Percentiles rank a stretch among this genome's conserved stretches.
Evolutionary conservation across 2,113 vertebrate species (phyloP).

Genomic region (Anguilla rostrata): DNA sequence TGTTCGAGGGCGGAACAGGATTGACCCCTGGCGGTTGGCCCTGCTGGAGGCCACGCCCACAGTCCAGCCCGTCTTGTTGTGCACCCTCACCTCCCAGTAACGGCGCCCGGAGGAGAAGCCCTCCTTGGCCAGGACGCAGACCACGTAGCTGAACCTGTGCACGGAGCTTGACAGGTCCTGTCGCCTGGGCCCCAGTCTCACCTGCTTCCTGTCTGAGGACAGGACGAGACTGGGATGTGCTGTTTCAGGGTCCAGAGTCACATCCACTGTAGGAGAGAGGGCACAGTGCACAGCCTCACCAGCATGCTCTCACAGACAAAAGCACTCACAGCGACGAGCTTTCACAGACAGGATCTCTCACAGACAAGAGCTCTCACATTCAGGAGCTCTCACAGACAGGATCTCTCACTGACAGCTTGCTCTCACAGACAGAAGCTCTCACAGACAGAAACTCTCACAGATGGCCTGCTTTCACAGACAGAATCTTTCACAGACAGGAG

Average conservation of each 20-base stretch:
- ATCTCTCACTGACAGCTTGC: no score
- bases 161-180: not conserved
- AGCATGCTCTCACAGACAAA: not conserved
- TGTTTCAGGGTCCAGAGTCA: constrained; percentile 17
- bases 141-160: not conserved
- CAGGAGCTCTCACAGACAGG: no score
- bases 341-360: no score
- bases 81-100: constrained; percentile 30
- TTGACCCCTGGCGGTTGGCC: not conserved
- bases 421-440: no score
- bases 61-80: constrained; percentile 9
- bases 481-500: no score
- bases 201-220: not conserved
- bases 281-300: not conserved
- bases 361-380: no score
- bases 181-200: not conserved
- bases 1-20: not conserved
- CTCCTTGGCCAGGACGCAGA: constrained; percentile 20
- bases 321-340: no score
- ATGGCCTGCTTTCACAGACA: no score
- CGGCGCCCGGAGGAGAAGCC: constrained; percentile 16
- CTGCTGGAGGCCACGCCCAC: not conserved
- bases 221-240: constrained; percentile 19
- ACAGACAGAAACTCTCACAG: no score
- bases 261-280: not conserved